Conservation (phyloP, 2,113 vertebrate species). For the Tricholaema leucomelas region DNA sequence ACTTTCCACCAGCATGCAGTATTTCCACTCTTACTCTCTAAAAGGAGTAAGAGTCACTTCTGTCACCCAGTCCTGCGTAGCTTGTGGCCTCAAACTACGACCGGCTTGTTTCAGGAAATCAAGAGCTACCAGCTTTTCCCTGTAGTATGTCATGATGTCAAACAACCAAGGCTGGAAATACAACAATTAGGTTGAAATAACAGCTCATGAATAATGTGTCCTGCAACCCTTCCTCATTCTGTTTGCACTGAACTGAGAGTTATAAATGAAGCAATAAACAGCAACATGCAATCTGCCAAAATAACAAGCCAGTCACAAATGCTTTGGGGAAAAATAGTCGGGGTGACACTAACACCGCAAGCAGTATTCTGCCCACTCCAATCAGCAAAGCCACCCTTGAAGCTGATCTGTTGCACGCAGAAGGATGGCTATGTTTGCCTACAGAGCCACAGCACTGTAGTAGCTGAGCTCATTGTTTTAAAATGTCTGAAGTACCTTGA, state of each 20-base stretch:
- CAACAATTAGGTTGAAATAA: slow-evolving; percentile 5
- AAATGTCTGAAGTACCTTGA: neutral
- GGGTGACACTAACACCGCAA: neutral
- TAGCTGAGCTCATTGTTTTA: neutral
- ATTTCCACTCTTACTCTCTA: no score
- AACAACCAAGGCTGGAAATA: neutral
- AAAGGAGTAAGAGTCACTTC: no score
- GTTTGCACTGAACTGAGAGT: slow-evolving; percentile 2
- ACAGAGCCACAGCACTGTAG: neutral
- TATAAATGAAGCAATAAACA: slow-evolving; percentile 22
- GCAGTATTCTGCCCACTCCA: neutral
- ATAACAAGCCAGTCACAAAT: neutral
- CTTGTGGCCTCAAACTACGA: no score
- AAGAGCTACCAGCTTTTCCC: neutral
- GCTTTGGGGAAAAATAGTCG: neutral
- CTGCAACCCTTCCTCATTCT: neutral
- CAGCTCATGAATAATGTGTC: neutral
- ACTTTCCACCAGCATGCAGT: no score
- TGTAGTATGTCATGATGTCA: neutral
- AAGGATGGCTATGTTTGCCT: neutral
- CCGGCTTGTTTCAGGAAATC: neutral
- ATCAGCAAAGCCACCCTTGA: neutral
- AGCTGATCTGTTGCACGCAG: neutral
- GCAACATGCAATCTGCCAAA: neutral
- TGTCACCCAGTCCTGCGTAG: no score